Percentiles rank a stretch among this genome's conserved stretches.
These are phyloP conservation scores for Crematogaster levior DNA, from an alignment of 2,888 invertebrate genomes.

Conservation along the genomic window DNA sequence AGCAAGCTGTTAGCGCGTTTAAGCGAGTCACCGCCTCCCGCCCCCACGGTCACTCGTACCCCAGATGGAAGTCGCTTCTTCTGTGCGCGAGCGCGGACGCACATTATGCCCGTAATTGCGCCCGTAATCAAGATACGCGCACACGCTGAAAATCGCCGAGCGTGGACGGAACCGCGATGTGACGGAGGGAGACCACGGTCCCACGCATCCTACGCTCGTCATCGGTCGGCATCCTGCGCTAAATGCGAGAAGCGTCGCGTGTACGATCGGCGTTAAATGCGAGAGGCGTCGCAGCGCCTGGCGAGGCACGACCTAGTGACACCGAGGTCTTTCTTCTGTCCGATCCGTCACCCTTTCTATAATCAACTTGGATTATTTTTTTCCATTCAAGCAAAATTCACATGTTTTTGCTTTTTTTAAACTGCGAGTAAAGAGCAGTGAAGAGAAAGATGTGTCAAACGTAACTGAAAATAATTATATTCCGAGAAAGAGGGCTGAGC, in stretches of 20 bases:
- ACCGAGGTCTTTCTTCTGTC: background rate
- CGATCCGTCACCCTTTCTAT: background rate
- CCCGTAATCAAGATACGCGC: constrained; percentile 57
- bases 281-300: constrained; percentile 39
- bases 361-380: background rate
- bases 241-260: constrained; percentile 40
- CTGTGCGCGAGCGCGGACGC: constrained; percentile 40
- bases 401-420: background rate
- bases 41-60: constrained; percentile 6
- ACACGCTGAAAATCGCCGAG: constrained; percentile 32
- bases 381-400: background rate
- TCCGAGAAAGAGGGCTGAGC: background rate
- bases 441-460: background rate
- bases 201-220: constrained; percentile 59
- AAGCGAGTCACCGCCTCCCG: constrained; percentile 23
- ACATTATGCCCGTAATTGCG: constrained; percentile 57
- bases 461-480: constrained; percentile 27
- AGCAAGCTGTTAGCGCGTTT: constrained; percentile 62
- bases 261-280: constrained; percentile 48
- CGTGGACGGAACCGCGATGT: constrained; percentile 15
- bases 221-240: constrained; percentile 60
- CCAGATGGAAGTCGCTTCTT: background rate
- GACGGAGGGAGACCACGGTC: constrained; percentile 41
- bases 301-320: constrained; percentile 30
- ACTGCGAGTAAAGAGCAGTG: background rate